Conservation (phyloP, 2,797 vertebrate genomes). For the Nasua narica region DNA sequence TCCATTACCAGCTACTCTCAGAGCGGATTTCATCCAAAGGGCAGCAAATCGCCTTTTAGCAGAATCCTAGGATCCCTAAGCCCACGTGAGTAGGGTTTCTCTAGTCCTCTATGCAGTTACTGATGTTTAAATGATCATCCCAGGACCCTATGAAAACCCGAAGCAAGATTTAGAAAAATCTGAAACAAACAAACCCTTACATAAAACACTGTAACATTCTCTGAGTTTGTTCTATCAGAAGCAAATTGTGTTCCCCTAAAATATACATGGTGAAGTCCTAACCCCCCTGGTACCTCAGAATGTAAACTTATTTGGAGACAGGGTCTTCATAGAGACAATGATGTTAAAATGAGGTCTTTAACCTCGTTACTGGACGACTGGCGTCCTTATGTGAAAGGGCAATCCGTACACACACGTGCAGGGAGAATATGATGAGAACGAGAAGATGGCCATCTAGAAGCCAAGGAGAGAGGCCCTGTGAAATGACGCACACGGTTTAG, state of each 20-base stretch:
- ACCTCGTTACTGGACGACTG: not conserved
- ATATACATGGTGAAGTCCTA: not conserved
- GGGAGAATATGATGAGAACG: not conserved
- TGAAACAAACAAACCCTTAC: not conserved
- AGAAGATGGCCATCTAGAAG: not conserved
- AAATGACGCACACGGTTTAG: not conserved
- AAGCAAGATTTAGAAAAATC: not conserved
- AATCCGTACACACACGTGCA: fast-evolving
- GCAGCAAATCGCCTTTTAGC: not conserved
- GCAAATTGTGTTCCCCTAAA: not conserved
- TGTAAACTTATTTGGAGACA: not conserved
- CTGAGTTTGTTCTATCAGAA: not conserved
- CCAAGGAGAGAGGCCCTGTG: not conserved
- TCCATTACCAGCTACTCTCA: too few relatives aligned
- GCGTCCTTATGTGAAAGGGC: not conserved
- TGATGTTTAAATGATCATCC: not conserved
- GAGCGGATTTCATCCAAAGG: not conserved
- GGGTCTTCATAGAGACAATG: not conserved
- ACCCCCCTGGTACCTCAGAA: not conserved
- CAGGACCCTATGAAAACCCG: not conserved
- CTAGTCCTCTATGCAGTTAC: not conserved
- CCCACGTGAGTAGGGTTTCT: not conserved
- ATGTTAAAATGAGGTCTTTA: not conserved
- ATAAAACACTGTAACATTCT: not conserved
- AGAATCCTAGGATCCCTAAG: not conserved